A percentile compares a stretch with the other conserved stretches of the same genome.
Conservation (phyloP, 1,140 invertebrate genomes). For the Fragariocoptes setiger region DNA sequence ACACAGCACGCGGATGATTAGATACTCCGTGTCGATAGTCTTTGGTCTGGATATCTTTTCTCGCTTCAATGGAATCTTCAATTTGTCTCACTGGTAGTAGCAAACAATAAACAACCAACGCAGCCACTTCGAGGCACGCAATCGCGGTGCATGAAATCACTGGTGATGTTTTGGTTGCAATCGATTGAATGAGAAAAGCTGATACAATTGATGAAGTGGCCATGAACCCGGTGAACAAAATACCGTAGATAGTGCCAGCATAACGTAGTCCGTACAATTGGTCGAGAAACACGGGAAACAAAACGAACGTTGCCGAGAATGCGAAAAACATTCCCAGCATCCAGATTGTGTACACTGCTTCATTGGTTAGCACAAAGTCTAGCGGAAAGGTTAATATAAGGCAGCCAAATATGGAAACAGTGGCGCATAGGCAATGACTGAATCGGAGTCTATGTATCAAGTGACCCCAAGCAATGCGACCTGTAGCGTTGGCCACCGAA, state of each 20-base stretch:
- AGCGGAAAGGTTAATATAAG: conserved; percentile 7
- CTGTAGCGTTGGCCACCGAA: conserved; percentile 20
- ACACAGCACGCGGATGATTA: no score
- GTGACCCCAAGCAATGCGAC: conserved; percentile 20
- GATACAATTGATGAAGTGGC: neutral
- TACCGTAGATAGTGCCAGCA: conserved; percentile 13
- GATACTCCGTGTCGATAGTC: no score
- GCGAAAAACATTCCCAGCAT: conserved; percentile 14
- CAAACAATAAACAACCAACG: neutral
- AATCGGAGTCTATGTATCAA: conserved; percentile 18
- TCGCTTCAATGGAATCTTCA: neutral
- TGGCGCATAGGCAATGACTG: conserved; percentile 11
- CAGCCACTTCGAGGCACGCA: neutral
- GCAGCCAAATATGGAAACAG: neutral
- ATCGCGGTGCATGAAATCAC: neutral
- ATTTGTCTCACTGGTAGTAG: neutral
- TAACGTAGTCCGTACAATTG: conserved; percentile 13
- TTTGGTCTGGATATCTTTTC: neutral
- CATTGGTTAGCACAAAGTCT: neutral
- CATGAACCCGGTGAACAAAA: conserved; percentile 12
- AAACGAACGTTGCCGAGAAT: conserved; percentile 14
- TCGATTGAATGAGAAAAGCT: neutral
- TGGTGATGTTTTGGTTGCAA: neutral
- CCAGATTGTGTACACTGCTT: conserved; percentile 12
- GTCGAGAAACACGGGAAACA: conserved; percentile 14